phyloP scores from a whole-genome alignment of 2,888 invertebrate genomes.

The Apomyelois bistriatella region DNA sequence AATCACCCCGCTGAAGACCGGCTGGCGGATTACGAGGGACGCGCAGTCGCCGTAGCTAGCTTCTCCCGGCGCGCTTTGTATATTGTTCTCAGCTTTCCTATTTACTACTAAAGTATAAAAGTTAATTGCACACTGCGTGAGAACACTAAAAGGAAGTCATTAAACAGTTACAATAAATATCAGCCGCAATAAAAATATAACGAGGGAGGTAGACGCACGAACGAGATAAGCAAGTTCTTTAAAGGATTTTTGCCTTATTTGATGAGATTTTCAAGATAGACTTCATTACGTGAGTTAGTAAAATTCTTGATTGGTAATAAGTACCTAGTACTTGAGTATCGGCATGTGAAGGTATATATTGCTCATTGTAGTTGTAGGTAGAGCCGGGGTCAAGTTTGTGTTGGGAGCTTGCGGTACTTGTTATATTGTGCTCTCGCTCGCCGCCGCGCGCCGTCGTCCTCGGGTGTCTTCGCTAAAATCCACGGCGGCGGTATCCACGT shows the following conservation, averaged over 20 bases:
- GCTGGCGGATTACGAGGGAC: conserved; percentile 23
- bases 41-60: background rate
- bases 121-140: conserved; percentile 10
- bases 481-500: background rate
- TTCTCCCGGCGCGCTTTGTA: conserved; percentile 11
- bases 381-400: conserved; percentile 25
- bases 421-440: conserved; percentile 24
- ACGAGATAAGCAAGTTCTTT: conserved; percentile 4
- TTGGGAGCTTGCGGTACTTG: conserved; percentile 32
- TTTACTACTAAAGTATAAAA: conserved; percentile 16
- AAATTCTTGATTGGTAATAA: background rate
- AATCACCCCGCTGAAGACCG: conserved; percentile 44
- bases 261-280: background rate
- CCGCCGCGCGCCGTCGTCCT: conserved; percentile 15
- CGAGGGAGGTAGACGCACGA: conserved; percentile 11
- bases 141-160: conserved; percentile 12
- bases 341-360: conserved; percentile 19
- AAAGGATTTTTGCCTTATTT: conserved; percentile 1
- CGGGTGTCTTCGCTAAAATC: background rate
- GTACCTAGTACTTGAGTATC: conserved; percentile 7
- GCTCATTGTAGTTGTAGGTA: background rate
- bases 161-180: conserved; percentile 15
- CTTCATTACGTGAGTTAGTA: background rate
- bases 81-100: conserved; percentile 16
- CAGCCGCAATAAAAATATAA: conserved; percentile 14